Conservation (phyloP, 2,797 vertebrate species). For the Catamblyrhynchus diadema region DNA sequence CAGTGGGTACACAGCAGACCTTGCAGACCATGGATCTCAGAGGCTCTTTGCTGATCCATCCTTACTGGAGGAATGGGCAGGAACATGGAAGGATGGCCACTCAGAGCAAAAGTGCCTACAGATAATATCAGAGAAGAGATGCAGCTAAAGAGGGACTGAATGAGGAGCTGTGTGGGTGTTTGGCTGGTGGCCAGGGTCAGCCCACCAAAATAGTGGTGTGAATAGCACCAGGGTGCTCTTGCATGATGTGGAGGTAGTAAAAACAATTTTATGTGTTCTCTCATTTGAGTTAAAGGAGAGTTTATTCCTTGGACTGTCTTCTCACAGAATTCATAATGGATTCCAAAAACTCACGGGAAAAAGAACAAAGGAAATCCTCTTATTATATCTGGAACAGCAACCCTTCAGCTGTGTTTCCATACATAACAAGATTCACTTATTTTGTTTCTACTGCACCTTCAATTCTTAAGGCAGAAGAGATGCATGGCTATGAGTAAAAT, state of each 20-base stretch:
- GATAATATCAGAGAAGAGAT: background rate
- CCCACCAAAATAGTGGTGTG: background rate
- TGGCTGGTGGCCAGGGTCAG: background rate
- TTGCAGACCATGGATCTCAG: background rate
- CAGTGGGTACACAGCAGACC: background rate
- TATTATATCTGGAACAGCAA: background rate
- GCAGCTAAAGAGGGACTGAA: background rate
- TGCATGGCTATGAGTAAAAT: background rate
- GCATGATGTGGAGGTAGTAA: background rate
- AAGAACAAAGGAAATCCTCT: slow-evolving; percentile 26
- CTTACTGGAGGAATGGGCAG: background rate
- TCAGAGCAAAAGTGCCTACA: accelerated
- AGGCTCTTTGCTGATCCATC: background rate
- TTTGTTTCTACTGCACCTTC: background rate
- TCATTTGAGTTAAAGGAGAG: background rate
- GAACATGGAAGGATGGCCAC: background rate
- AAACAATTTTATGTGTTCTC: background rate
- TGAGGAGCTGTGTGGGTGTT: background rate
- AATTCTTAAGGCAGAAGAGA: background rate
- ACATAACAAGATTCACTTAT: background rate
- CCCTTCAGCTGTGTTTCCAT: background rate
- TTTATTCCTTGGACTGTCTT: background rate
- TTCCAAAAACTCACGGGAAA: background rate
- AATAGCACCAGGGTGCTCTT: background rate
- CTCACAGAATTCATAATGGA: background rate